Evolutionary conservation across 2,113 vertebrate species (phyloP).

Genomic region (Nothoprocta pentlandii): DNA sequence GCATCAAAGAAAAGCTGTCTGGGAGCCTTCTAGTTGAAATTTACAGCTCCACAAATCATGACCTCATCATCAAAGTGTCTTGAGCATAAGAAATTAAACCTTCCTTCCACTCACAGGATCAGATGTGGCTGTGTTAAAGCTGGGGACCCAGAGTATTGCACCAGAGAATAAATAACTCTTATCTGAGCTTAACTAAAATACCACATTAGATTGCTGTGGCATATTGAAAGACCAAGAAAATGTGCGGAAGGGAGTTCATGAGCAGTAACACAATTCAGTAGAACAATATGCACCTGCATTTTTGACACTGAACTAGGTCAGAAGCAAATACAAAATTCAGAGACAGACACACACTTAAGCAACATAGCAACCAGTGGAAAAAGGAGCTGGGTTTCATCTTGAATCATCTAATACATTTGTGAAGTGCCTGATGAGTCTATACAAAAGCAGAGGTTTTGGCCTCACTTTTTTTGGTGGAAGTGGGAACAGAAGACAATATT

Average conservation of each 20-base stretch:
- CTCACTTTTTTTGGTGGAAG: not conserved
- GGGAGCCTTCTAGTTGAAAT: not conserved
- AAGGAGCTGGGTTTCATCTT: not conserved
- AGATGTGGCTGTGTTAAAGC: not conserved
- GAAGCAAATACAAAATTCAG: not conserved
- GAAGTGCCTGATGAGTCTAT: too few relatives aligned
- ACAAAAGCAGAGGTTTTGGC: not conserved
- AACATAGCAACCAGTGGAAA: not conserved
- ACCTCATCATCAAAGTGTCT: not conserved
- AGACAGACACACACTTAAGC: not conserved
- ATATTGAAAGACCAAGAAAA: constrained; percentile 53
- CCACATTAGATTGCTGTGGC: not conserved
- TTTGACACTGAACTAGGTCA: constrained; percentile 44
- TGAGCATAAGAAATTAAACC: not conserved
- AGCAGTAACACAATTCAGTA: constrained; percentile 31
- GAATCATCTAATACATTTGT: not conserved
- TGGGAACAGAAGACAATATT: not conserved
- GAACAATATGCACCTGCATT: constrained; percentile 47
- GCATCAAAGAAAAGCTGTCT: not conserved
- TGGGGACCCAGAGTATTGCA: not conserved
- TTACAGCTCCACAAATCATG: not conserved
- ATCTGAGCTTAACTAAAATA: constrained; percentile 5
- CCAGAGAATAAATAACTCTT: not conserved
- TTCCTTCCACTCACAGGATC: not conserved
- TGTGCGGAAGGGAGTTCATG: constrained; percentile 22